Conservation (phyloP, 1,140 invertebrate genomes). For the Drosophila tsacasi region DNA sequence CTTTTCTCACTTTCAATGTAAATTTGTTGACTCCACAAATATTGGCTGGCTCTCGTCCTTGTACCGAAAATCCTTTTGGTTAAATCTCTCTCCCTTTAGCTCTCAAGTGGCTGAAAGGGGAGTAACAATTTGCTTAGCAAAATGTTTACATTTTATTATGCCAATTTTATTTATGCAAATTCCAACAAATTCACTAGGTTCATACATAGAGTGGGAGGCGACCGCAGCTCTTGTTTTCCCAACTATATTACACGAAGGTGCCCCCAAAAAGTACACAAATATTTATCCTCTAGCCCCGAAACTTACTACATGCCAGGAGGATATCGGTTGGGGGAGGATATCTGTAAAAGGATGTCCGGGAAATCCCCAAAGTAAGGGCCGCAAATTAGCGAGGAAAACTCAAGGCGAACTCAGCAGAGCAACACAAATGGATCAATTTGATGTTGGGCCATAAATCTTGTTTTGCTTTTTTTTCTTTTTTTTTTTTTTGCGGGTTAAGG, state of each 20-base stretch:
- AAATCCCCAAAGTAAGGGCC: conserved; percentile 39
- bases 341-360: neutral
- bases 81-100: neutral
- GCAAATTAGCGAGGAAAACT: conserved; percentile 47
- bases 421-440: conserved; percentile 45
- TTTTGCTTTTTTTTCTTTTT: neutral
- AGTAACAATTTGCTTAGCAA: conserved; percentile 77
- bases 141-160: conserved; percentile 83
- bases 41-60: conserved; percentile 39
- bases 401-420: conserved; percentile 14
- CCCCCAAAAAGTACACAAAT: conserved; percentile 4
- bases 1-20: conserved; percentile 57
- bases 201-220: conserved; percentile 5
- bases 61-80: neutral
- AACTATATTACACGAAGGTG: conserved; percentile 28
- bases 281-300: conserved; percentile 11
- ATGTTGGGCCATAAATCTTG: conserved; percentile 36
- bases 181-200: conserved; percentile 31
- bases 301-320: neutral
- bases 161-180: conserved; percentile 83
- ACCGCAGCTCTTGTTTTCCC: conserved; percentile 48
- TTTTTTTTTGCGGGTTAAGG: conserved; percentile 6
- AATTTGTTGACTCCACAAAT: conserved; percentile 76
- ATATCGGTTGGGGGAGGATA: neutral
- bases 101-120: conserved; percentile 15